Percentiles rank a stretch among this genome's conserved stretches.
Evolutionary conservation across 2,113 vertebrate genomes (phyloP).

Genomic region (Orycteropus afer): DNA sequence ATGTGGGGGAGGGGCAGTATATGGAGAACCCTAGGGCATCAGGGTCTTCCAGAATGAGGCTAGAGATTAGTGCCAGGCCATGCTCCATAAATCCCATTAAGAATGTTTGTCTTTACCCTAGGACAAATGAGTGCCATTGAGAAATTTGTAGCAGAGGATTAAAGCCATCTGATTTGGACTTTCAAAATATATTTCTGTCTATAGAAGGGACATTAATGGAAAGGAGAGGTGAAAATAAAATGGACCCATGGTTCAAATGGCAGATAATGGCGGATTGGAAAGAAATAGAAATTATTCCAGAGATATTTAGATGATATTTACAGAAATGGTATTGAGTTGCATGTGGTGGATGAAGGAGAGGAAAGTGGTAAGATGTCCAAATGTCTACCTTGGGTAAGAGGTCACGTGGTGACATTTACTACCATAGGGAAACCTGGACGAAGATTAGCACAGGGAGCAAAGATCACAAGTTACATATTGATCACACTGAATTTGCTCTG

Average conservation of each 20-base stretch:
- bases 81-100: rapidly evolving
- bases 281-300: not conserved
- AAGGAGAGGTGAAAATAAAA: not conserved
- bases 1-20: too few relatives aligned
- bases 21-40: not conserved
- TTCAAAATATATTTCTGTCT: not conserved
- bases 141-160: not conserved
- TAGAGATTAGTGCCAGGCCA: not conserved
- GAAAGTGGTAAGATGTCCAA: not conserved
- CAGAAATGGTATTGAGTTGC: not conserved
- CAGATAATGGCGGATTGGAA: not conserved
- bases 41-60: not conserved
- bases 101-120: not conserved
- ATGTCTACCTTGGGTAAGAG: not conserved
- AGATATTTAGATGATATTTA: not conserved
- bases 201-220: not conserved
- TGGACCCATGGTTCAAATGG: not conserved
- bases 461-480: not conserved
- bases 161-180: not conserved
- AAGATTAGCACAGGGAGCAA: not conserved
- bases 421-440: not conserved
- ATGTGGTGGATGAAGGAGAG: not conserved
- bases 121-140: not conserved
- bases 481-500: not conserved
- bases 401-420: not conserved